Conservation (phyloP, 37 sponge, comb jelly and placozoan genomes). For the Crambe crambe region DNA sequence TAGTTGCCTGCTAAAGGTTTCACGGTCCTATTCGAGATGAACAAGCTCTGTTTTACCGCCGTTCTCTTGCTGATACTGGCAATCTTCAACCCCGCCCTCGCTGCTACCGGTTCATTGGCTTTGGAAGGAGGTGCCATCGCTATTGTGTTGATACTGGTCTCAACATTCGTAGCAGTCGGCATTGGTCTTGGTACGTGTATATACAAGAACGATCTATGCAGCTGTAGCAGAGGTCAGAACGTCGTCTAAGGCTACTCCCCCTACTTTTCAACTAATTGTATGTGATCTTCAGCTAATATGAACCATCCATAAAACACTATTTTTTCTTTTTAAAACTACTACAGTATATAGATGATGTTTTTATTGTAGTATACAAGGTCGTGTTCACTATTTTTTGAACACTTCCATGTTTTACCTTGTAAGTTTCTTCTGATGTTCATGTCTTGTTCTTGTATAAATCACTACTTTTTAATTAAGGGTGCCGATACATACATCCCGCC, state of each 20-base stretch:
- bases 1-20: neutral
- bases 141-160: constrained; percentile 34
- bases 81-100: constrained; percentile 21
- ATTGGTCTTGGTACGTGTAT: constrained; percentile 52
- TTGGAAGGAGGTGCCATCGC: constrained; percentile 60
- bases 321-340: no score
- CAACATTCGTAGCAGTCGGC: constrained; percentile 39
- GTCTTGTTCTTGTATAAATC: no score
- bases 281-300: no score
- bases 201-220: constrained; percentile 58
- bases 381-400: no score
- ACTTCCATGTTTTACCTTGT: no score
- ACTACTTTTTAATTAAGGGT: no score
- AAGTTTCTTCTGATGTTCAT: no score
- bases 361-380: no score
- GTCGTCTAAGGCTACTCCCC: neutral
- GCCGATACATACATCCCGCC: no score
- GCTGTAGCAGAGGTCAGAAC: neutral
- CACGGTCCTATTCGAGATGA: constrained; percentile 1
- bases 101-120: constrained; percentile 55
- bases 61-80: constrained; percentile 11
- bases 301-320: no score
- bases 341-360: no score
- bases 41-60: constrained; percentile 1
- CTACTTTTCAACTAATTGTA: neutral